Evolutionary conservation across 2,888 invertebrate genomes (phyloP), one percentile per base, ranked within the genome.

Genomic region (Hyppa rectilinea): DNA sequence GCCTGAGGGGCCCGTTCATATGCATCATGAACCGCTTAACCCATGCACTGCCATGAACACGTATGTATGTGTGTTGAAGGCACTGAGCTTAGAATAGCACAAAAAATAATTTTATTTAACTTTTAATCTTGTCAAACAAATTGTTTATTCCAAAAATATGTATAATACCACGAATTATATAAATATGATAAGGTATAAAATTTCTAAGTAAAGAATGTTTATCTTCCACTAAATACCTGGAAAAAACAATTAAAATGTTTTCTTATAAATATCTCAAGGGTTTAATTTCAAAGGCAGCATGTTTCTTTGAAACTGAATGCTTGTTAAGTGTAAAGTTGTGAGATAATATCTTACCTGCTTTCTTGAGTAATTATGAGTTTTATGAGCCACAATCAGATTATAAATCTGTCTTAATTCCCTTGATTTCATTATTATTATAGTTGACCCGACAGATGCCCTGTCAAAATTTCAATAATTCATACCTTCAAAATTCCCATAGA

Each of bases 221-320:
- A 29, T 12, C 31, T 12, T 53, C 7, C 12, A 31, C 12, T 26
- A 14, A 49, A 26, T 26, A 26, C 23, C 14, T 12, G 14, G 6
- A 26, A 49, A 49, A 47, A 49, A 26, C 1, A 1, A 14, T 23
- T 23, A 23, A 23, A 23, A 23, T 5, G 5, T 47, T 23, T 23
- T 14, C 14, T 49, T 23, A 45, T 12, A 47, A 26, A 26, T 5
- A 26, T 26, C 14, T 12, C n/a, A n/a, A 31, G 53, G 12, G n/a
- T n/a, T 31, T 6, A 6, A 12, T 31, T n/a, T 45, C n/a, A 60
- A 31, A 45, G n/a, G 10, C n/a, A 60, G 17, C 31, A 31, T 17
- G n/a, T 60, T 45, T 31, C 43, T 59, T 59, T 31, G 59, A 60
- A 31, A 60, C 59, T 10, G 17, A 31, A 45, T 23, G n/a, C n/a